Base-by-base conservation (phyloP, 2,888 invertebrate species). In the Drosophila gaucha region DNA sequence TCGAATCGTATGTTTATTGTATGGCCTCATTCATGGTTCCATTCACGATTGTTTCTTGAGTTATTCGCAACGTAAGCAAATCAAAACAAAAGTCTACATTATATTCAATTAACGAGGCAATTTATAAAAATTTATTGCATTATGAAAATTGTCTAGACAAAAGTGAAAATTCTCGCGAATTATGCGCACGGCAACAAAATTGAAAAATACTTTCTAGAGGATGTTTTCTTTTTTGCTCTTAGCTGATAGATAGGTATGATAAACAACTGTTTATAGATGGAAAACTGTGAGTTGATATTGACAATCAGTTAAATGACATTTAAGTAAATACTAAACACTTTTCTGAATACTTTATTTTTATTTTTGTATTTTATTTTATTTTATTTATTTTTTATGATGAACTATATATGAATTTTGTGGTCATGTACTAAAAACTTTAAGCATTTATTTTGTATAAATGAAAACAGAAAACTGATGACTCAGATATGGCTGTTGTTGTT, bases 381-480 rank as follows among this genome's bases (percentile, higher is more conserved):
- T n/a, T n/a, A 28, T 28, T 8, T 14, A 28, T 33, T 16, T 26
- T 49, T 35, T 38, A 38, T 44, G 18, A 14, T 59, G 60, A 49
- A 22, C 30, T 36, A 36, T 12, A 44, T 22, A 44, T 30, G 24
- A 16, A 43, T 47, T 18, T 35, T 58, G n/a, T 54, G 52, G 44
- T 58, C 67, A 35, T 46, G 50, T 41, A 36, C 52, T 62, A 33
- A 18, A 59, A 52, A 58, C 54, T 50, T 33, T 31, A n/a, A 18
- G 50, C 35, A 28, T 26, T 50, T 51, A 47, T 46, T n/a, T n/a
- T n/a, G n/a, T n/a, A n/a, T n/a, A n/a, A n/a, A n/a, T 54, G 39
- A 50, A 69, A 67, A 31, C 33, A 44, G 14, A 56, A 79, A 82
- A 56, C 35, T 68, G 75, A 67, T 83, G 82, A 83, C 82, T 83